phyloP scores from a whole-genome alignment of 2,113 vertebrate species.

The Pantherophis guttatus region DNA sequence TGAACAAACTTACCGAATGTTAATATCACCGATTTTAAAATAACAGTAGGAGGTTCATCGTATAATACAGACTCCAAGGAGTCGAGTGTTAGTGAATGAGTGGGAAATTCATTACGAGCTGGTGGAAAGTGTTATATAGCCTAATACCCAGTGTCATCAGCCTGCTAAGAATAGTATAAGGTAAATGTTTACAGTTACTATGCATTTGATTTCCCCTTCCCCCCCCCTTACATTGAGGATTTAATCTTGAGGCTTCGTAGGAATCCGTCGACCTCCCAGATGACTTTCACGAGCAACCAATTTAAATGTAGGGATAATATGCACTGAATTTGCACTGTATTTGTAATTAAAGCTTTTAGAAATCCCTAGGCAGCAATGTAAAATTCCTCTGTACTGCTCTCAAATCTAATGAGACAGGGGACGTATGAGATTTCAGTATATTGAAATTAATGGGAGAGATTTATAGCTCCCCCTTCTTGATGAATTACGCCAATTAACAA shows the following conservation, averaged over 20 bases:
- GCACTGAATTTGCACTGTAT: background rate
- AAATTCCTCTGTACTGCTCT: background rate
- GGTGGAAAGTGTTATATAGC: background rate
- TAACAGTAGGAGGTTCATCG: background rate
- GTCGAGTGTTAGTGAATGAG: background rate
- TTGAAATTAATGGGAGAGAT: background rate
- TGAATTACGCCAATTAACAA: background rate
- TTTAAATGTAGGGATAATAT: slow-evolving; percentile 12
- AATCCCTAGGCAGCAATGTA: background rate
- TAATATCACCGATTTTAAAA: background rate
- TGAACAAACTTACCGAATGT: background rate
- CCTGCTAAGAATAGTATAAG: background rate
- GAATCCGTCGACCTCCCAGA: background rate
- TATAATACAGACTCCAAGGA: background rate
- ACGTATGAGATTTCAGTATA: background rate
- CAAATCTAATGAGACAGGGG: background rate
- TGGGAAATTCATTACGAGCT: background rate
- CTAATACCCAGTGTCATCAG: background rate
- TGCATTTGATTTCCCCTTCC: background rate
- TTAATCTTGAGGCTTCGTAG: background rate
- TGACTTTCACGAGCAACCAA: background rate
- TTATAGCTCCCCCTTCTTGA: background rate
- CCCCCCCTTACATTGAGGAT: background rate
- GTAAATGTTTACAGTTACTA: background rate
- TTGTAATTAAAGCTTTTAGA: background rate